These are phyloP conservation scores for Drosophila falleni DNA, from an alignment of 2,888 invertebrate species.

Conservation along the genomic window DNA sequence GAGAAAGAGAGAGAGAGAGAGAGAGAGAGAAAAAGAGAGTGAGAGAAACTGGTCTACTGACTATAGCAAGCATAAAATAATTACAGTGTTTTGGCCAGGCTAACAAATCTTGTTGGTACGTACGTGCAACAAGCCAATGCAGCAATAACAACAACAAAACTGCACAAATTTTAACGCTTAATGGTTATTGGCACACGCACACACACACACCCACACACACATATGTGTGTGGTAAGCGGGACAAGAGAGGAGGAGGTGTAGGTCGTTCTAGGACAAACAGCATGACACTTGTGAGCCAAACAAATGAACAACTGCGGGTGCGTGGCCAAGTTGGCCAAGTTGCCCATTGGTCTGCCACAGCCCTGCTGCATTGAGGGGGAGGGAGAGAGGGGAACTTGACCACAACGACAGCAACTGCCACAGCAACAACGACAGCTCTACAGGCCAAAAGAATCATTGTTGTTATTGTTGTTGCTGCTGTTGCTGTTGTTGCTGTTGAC, in stretches of 20 bases:
- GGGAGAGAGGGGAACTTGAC: conserved; percentile 37
- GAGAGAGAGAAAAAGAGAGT: background rate
- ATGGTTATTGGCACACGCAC: conserved; percentile 73
- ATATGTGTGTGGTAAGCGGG: too few species aligned
- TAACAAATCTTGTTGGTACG: conserved; percentile 61
- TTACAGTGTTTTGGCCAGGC: conserved; percentile 60
- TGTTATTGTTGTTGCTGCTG: conserved; percentile 41
- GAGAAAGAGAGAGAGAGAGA: background rate
- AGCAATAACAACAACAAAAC: conserved; percentile 36
- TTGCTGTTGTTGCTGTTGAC: conserved; percentile 47
- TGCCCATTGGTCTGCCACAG: conserved; percentile 45
- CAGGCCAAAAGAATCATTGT: conserved; percentile 36
- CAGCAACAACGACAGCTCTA: conserved; percentile 31
- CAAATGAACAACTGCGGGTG: conserved; percentile 72
- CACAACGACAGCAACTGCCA: conserved; percentile 62
- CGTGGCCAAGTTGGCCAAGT: conserved; percentile 60
- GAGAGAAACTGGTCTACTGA: conserved; percentile 34
- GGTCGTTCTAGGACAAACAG: conserved; percentile 48
- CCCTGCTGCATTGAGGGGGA: background rate
- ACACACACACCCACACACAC: conserved; percentile 29
- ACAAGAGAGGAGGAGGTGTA: too few species aligned
- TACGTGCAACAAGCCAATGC: conserved; percentile 45
- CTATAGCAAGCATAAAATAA: conserved; percentile 67
- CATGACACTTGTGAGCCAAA: conserved; percentile 75
- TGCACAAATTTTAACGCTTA: conserved; percentile 73